These are phyloP conservation scores for Dryomyza anilis DNA, from an alignment of 2,888 invertebrate species.

Conservation along the genomic window DNA sequence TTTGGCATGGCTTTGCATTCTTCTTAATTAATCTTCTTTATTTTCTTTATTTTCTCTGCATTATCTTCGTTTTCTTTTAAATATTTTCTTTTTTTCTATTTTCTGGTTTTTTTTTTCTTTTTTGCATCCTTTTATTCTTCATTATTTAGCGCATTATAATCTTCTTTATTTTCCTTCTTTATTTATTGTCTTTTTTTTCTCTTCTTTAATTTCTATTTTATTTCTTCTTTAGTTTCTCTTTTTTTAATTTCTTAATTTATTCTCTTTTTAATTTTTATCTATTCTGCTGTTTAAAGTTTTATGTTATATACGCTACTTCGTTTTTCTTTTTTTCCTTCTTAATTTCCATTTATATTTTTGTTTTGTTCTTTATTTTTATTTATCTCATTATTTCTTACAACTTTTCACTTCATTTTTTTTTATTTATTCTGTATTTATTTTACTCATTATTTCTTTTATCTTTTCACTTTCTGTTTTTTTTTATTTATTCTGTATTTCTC, in stretches of 20 bases:
- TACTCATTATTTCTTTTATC: constrained; percentile 6
- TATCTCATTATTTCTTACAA: background rate
- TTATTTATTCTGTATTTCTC: background rate
- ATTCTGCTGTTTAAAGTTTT: no score
- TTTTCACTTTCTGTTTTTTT: background rate
- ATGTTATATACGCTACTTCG: no score
- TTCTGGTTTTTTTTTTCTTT: constrained; percentile 1
- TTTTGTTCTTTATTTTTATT: constrained; percentile 1
- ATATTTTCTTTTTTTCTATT: constrained; percentile 22
- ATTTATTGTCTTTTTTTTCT: background rate
- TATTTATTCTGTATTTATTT: constrained; percentile 24
- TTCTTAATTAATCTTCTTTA: background rate
- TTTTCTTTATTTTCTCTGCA: background rate
- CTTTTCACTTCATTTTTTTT: background rate
- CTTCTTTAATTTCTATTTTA: background rate
- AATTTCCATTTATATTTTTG: constrained; percentile 23
- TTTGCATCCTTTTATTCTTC: background rate
- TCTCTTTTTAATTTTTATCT: background rate
- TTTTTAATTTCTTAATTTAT: background rate
- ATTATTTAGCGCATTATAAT: background rate
- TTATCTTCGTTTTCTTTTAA: constrained; percentile 8
- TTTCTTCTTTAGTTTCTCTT: background rate
- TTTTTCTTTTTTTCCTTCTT: constrained; percentile 1
- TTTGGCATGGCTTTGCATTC: no score
- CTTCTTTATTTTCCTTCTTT: background rate